Base-by-base conservation (phyloP, 2,797 vertebrate species). In the Aselliscus stoliczkanus region DNA sequence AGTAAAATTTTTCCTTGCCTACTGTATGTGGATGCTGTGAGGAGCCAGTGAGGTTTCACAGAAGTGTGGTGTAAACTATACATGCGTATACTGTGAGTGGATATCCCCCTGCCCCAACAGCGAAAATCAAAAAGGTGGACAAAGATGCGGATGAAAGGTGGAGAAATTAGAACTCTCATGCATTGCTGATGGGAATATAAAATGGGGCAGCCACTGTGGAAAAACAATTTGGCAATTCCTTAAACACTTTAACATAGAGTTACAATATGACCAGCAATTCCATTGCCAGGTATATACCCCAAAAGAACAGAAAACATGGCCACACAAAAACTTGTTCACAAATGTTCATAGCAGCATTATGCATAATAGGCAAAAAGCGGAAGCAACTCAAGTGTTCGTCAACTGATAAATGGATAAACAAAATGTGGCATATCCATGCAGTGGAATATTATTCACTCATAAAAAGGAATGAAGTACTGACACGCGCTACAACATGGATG, bases 31-130 rank as follows among this genome's bases (percentile, higher is more conserved):
- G 60, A 50, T 39, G 8, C 56, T 20, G 1, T 1, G 21, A 85
- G 39, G 62, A 42, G n/a, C 76, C 47, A 1, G 1, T 20, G 70
- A 29, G 39, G 29, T n/a, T 15, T 44, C 60, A 13, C 52, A 37
- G 75, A 44, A 5, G 12, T 5, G 34, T 7, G 1, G 13, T 0
- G 27, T 1, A 18, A 9, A 17, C 11, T 37, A 1, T 4, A 10
- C 13, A 42, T 2, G 12, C 39, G 1, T 4, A 2, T 15, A 9
- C 20, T 34, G 2, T 29, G 12, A 20, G 23, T 9, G 72, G 77
- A 25, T 21, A 18, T 14, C 47, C 13, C 12, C 20, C 44, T 2
- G 0, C 67, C 1, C 54, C 0, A 27, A 42, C 7, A 44, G 65
- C 65, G 21, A 1, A 39, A 50, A 56, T 12, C 0, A 8, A 4